Evolutionary conservation across 2,888 invertebrate genomes (phyloP).

Genomic region (Drosophila emarginata): DNA sequence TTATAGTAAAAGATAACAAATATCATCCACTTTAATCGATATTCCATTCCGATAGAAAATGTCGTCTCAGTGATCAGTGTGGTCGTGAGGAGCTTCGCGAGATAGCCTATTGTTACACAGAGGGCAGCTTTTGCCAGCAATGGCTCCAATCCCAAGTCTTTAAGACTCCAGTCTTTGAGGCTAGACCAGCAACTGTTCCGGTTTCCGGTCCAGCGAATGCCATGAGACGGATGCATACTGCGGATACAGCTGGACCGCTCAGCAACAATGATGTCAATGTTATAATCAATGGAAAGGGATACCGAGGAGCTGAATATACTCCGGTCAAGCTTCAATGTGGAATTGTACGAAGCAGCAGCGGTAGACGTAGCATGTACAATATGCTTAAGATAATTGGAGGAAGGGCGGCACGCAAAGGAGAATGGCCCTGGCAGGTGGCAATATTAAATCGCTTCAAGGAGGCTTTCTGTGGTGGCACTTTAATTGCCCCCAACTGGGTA

Average conservation of each 20-base stretch:
- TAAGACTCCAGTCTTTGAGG: conserved; percentile 77
- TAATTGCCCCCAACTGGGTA: conserved; percentile 92
- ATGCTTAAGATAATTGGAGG: conserved; percentile 95
- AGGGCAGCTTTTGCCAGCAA: conserved; percentile 91
- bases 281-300: conserved; percentile 80
- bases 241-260: conserved; percentile 32
- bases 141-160: conserved; percentile 84
- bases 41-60: conserved; percentile 84
- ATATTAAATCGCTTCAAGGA: conserved; percentile 93
- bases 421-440: conserved; percentile 98
- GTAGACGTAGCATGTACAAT: conserved; percentile 82
- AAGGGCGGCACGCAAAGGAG: conserved; percentile 88
- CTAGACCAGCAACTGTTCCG: conserved; percentile 47
- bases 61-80: conserved; percentile 89
- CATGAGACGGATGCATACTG: conserved; percentile 66
- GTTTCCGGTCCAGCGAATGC: conserved; percentile 52
- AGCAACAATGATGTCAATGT: conserved; percentile 79
- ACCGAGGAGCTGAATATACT: conserved; percentile 81
- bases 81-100: conserved; percentile 90
- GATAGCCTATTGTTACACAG: conserved; percentile 92
- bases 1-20: background rate
- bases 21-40: too few relatives aligned
- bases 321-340: conserved; percentile 82
- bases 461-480: conserved; percentile 94
- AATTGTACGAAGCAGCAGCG: conserved; percentile 75